These are phyloP conservation scores for Scaptomyza tumidula DNA, from an alignment of 2,888 invertebrate species.

Conservation along the genomic window DNA sequence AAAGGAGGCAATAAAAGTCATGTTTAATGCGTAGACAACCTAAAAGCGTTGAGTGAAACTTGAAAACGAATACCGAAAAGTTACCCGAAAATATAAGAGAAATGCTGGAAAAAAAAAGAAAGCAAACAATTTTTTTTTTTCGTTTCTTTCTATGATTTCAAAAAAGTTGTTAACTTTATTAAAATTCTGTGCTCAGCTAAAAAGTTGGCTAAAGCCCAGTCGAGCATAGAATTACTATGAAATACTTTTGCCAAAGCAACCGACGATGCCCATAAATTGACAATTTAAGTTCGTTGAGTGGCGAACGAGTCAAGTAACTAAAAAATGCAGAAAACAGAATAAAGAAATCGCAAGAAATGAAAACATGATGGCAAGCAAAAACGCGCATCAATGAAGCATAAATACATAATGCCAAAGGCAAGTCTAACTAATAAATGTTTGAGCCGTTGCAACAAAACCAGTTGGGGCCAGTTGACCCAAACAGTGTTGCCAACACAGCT, in stretches of 20 bases:
- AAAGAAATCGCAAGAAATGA: conserved; percentile 20
- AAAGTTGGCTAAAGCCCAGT: conserved; percentile 73
- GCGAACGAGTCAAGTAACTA: conserved; percentile 50
- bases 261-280: conserved; percentile 74
- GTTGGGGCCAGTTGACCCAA: conserved; percentile 10
- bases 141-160: conserved; percentile 67
- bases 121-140: conserved; percentile 45
- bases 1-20: conserved; percentile 52
- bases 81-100: conserved; percentile 43
- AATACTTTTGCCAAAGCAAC: conserved; percentile 72
- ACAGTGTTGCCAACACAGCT: conserved; percentile 9
- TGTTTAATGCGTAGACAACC: conserved; percentile 49
- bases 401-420: conserved; percentile 66
- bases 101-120: conserved; percentile 3
- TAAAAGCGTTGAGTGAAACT: conserved; percentile 51
- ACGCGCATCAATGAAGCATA: conserved; percentile 75
- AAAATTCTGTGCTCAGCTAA: conserved; percentile 73
- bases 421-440: conserved; percentile 74
- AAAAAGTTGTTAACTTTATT: conserved; percentile 79
- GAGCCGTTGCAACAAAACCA: conserved; percentile 48
- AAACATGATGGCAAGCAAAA: conserved; percentile 59
- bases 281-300: conserved; percentile 71
- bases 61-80: conserved; percentile 59
- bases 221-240: conserved; percentile 78
- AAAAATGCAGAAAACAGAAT: conserved; percentile 19